Percentiles rank a stretch among this genome's conserved stretches.
These are phyloP conservation scores for Drosophila seguyi DNA, from an alignment of 1,140 invertebrate species.

Conservation along the genomic window DNA sequence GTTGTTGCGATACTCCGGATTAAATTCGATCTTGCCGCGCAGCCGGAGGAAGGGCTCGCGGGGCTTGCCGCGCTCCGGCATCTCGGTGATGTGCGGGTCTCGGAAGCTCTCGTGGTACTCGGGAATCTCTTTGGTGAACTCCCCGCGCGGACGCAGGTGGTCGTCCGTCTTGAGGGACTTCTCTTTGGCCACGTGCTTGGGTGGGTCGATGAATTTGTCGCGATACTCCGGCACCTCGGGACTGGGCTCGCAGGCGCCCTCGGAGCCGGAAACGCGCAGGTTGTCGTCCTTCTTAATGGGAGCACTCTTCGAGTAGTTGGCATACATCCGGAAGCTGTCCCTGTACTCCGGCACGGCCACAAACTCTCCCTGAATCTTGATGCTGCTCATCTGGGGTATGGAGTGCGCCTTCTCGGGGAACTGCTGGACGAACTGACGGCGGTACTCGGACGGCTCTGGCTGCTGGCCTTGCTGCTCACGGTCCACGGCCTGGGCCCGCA, in stretches of 20 bases:
- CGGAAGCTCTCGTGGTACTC: conserved; percentile 84
- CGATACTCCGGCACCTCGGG: conserved; percentile 73
- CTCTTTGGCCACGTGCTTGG: conserved; percentile 70
- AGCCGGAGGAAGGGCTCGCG: conserved; percentile 75
- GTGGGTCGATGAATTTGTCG: conserved; percentile 78
- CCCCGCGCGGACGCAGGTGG: conserved; percentile 72
- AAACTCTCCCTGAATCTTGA: conserved; percentile 79
- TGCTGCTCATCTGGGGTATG: conserved; percentile 81
- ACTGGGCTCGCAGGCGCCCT: conserved; percentile 16
- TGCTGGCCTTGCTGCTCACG: conserved; percentile 45
- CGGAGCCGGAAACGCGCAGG: conserved; percentile 70
- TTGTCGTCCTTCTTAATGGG: conserved; percentile 83
- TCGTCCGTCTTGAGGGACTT: conserved; percentile 77
- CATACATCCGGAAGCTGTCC: conserved; percentile 82
- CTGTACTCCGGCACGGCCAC: conserved; percentile 77
- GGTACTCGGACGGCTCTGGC: conserved; percentile 74
- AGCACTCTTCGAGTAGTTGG: conserved; percentile 79
- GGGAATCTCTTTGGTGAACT: conserved; percentile 79
- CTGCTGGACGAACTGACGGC: conserved; percentile 74
- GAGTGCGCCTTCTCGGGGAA: conserved; percentile 82
- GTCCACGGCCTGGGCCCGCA: conserved; percentile 52
- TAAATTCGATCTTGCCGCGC: conserved; percentile 83
- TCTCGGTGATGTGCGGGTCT: conserved; percentile 79
- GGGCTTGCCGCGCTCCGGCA: conserved; percentile 81
- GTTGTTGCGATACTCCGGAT: conserved; percentile 82